Conservation (phyloP, 2,888 invertebrate genomes). For the Cerceris ruficornis region DNA sequence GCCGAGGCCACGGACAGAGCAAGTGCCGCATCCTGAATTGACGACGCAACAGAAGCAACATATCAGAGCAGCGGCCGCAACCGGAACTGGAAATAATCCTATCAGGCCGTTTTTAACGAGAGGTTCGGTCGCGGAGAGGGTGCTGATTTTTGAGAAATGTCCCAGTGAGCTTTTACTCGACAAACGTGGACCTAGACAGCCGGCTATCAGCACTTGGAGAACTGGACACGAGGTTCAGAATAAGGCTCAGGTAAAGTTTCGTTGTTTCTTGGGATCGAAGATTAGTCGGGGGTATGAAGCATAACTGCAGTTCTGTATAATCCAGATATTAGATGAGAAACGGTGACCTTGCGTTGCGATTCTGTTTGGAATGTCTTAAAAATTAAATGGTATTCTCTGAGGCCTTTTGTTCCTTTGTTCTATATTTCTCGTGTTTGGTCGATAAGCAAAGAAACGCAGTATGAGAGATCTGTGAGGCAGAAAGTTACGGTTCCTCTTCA, state of each 20-base stretch:
- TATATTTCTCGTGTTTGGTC: too few species aligned
- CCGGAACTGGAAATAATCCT: constrained; percentile 84
- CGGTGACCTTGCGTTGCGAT: too few species aligned
- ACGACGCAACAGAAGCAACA: constrained; percentile 85
- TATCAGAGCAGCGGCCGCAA: constrained; percentile 80
- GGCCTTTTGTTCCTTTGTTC: too few species aligned
- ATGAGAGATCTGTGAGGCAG: too few species aligned
- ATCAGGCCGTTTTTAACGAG: constrained; percentile 93
- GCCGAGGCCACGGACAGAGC: constrained; percentile 76
- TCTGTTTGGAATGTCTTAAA: too few species aligned
- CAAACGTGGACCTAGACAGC: constrained; percentile 85
- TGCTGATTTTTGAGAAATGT: constrained; percentile 94
- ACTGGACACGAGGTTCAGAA: constrained; percentile 80
- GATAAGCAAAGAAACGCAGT: too few species aligned
- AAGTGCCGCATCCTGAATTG: constrained; percentile 87
- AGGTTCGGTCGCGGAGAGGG: constrained; percentile 95
- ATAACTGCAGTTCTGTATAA: too few species aligned
- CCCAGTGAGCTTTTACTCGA: constrained; percentile 90
- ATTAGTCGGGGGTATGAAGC: too few species aligned
- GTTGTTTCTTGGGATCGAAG: too few species aligned
- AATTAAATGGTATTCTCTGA: too few species aligned
- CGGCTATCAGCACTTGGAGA: constrained; percentile 82
- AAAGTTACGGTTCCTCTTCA: too few species aligned
- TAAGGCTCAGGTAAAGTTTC: constrained; percentile 83
- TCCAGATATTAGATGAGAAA: too few species aligned